Conservation (phyloP, 2,888 invertebrate genomes). For the Cordylochernes scorpioides region DNA sequence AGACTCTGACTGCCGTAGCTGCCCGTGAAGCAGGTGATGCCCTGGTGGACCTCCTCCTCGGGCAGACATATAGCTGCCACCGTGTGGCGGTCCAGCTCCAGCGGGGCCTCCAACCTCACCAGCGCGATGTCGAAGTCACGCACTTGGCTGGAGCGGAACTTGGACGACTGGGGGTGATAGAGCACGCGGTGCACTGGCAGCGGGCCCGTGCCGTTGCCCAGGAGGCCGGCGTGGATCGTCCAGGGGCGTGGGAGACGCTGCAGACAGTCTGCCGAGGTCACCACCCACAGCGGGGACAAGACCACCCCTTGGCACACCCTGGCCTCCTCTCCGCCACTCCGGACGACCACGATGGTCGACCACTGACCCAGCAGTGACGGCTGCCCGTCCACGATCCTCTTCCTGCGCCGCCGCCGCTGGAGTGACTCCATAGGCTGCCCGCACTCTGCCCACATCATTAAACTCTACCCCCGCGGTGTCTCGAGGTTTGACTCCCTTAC, state of each 20-base stretch:
- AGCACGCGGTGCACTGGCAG: conserved; percentile 5
- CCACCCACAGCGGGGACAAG: conserved; percentile 11
- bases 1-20: conserved; percentile 8
- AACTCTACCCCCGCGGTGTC: too few relatives aligned
- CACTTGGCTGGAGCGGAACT: conserved; percentile 13
- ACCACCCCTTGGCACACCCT: conserved; percentile 10
- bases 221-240: too few relatives aligned
- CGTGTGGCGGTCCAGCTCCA: conserved; percentile 28
- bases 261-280: conserved; percentile 13
- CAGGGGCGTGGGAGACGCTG: conserved; percentile 2
- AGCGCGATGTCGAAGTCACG: conserved; percentile 30
- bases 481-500: too few relatives aligned
- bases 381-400: not conserved
- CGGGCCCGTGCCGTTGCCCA: too few relatives aligned
- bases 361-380: conserved; percentile 4
- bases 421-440: too few relatives aligned
- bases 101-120: conserved; percentile 27
- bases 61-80: conserved; percentile 33
- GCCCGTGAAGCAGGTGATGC: conserved; percentile 16
- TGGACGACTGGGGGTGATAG: conserved; percentile 15
- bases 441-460: too few relatives aligned
- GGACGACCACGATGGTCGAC: conserved; percentile 10
- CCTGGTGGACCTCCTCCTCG: conserved; percentile 22
- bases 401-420: too few relatives aligned
- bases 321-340: conserved; percentile 3